Conservation (phyloP, 2,797 vertebrate genomes). For the Darevskia nairensis region DNA sequence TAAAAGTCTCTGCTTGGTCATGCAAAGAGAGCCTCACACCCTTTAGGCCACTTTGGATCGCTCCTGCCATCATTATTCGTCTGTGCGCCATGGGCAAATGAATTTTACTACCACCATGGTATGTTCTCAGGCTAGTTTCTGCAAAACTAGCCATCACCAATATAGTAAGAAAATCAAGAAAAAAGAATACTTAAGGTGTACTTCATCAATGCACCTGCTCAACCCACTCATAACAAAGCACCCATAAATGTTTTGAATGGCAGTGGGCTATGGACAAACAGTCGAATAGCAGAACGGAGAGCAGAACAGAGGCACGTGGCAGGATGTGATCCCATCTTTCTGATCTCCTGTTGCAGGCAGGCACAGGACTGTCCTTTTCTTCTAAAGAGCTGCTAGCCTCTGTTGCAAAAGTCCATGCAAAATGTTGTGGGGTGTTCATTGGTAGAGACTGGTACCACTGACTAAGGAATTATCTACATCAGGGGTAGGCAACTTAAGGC, state of each 20-base stretch:
- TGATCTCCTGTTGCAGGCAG: neutral
- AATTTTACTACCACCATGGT: no score
- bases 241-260: no score
- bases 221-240: neutral
- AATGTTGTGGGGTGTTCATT: constrained; percentile 19
- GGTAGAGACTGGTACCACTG: neutral
- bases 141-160: no score
- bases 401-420: neutral
- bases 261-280: neutral
- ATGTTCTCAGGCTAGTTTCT: no score
- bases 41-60: no score
- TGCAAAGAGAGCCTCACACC: no score
- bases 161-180: no score
- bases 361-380: neutral
- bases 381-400: constrained; percentile 8
- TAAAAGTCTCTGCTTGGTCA: no score
- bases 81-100: no score
- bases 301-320: neutral
- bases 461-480: constrained; percentile 26
- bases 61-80: no score
- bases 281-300: neutral
- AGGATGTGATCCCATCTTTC: neutral
- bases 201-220: neutral
- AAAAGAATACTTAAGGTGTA: no score
- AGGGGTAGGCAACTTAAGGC: no score